Percentiles rank a stretch among this genome's conserved stretches.
Conservation (phyloP, 2,888 invertebrate species). For the Acleris literana region DNA sequence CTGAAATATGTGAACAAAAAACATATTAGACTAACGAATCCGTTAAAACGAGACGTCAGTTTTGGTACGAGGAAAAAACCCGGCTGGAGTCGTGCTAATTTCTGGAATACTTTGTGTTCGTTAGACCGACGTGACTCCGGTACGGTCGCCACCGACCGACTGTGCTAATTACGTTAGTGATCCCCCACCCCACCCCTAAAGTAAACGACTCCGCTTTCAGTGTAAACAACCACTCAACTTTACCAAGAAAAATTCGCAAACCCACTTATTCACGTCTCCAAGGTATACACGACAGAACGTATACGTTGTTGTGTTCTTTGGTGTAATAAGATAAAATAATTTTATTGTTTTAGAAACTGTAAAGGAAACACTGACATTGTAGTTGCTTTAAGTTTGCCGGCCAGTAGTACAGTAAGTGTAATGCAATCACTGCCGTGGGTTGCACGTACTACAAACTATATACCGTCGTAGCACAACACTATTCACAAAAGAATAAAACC, state of each 20-base stretch:
- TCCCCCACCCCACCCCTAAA: conserved; percentile 59
- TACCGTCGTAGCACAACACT: not conserved
- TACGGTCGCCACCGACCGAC: conserved; percentile 58
- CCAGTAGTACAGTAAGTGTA: not conserved
- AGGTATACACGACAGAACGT: conserved; percentile 66
- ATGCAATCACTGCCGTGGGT: not conserved
- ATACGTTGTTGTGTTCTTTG: conserved; percentile 29
- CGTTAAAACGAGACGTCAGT: conserved; percentile 31
- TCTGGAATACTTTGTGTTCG: conserved; percentile 39
- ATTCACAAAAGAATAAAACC: not conserved
- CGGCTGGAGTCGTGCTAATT: conserved; percentile 28
- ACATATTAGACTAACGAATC: conserved; percentile 11
- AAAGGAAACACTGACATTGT: not conserved
- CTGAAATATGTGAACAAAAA: not conserved
- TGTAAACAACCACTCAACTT: conserved; percentile 78
- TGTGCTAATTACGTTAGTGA: conserved; percentile 77
- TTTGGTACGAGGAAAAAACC: conserved; percentile 25
- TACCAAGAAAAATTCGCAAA: conserved; percentile 77
- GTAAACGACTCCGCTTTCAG: conserved; percentile 78
- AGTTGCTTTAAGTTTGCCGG: not conserved
- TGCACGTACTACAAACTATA: not conserved
- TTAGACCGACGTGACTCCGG: conserved; percentile 51
- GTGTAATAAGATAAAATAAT: conserved; percentile 27
- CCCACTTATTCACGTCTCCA: conserved; percentile 74
- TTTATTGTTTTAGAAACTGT: conserved; percentile 9